Percentiles rank a stretch among this genome's conserved stretches.
These are phyloP conservation scores for Aradus depressus DNA, from an alignment of 2,888 invertebrate genomes.

Conservation along the genomic window DNA sequence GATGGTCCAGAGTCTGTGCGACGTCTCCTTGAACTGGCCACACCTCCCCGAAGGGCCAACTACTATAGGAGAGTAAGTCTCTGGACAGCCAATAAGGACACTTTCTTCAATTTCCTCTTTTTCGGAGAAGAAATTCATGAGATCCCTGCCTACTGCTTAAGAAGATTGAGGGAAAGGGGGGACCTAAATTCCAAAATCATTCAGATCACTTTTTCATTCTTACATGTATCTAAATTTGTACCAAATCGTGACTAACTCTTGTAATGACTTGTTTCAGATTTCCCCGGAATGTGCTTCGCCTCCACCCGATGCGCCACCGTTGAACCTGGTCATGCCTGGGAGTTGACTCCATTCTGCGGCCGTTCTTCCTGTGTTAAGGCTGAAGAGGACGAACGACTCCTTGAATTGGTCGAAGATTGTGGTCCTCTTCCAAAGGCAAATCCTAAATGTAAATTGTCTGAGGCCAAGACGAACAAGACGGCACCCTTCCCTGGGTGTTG, in stretches of 20 bases:
- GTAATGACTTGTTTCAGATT: constrained; percentile 46
- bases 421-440: constrained; percentile 79
- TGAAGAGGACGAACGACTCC: constrained; percentile 52
- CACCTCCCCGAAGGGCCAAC: too few species aligned
- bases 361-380: constrained; percentile 74
- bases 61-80: too few species aligned
- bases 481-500: constrained; percentile 80
- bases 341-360: constrained; percentile 81
- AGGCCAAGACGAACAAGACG: constrained; percentile 73
- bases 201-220: too few species aligned
- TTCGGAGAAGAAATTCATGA: too few species aligned
- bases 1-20: too few species aligned
- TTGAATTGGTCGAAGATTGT: constrained; percentile 59
- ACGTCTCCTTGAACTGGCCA: too few species aligned
- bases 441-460: constrained; percentile 66
- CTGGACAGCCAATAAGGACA: too few species aligned
- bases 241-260: not conserved
- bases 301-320: constrained; percentile 81
- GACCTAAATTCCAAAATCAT: too few species aligned
- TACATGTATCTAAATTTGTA: not conserved
- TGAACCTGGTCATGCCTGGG: constrained; percentile 76
- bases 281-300: constrained; percentile 84
- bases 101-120: too few species aligned
- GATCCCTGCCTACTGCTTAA: too few species aligned
- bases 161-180: too few species aligned